A percentile compares a stretch with the other conserved stretches of the same genome.
These are phyloP conservation scores for Tetramorium simillimum DNA, from an alignment of 1,140 invertebrate species.

Conservation along the genomic window DNA sequence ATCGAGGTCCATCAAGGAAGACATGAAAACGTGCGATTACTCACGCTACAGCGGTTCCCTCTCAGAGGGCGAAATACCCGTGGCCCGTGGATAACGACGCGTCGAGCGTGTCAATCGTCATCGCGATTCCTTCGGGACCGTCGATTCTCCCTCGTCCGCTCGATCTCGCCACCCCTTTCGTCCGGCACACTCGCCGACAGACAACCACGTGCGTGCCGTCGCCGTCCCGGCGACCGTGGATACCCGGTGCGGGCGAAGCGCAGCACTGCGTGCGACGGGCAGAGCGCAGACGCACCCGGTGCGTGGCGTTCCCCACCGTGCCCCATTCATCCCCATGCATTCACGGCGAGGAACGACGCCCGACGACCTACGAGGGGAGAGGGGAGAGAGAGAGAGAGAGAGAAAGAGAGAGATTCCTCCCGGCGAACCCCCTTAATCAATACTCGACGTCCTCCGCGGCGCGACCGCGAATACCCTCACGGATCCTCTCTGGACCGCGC, in stretches of 20 bases:
- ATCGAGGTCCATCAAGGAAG: not conserved
- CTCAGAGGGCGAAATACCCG: not conserved
- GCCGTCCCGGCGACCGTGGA: constrained; percentile 30
- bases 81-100: constrained; percentile 10
- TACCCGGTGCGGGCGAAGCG: not conserved
- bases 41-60: constrained; percentile 12
- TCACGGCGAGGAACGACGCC: constrained; percentile 65
- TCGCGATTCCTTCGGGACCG: constrained; percentile 18
- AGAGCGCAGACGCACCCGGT: constrained; percentile 63
- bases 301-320: constrained; percentile 43
- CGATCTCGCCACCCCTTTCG: not conserved
- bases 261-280: constrained; percentile 2
- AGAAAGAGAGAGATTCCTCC: constrained; percentile 62
- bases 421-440: constrained; percentile 74
- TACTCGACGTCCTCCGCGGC: constrained; percentile 71
- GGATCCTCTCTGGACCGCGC: constrained; percentile 65
- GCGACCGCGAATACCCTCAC: constrained; percentile 64
- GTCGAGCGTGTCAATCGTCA: constrained; percentile 14
- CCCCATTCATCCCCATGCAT: constrained; percentile 63
- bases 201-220: constrained; percentile 72
- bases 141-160: not conserved
- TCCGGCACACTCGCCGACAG: constrained; percentile 34
- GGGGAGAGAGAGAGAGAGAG: constrained; percentile 31
- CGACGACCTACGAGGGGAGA: constrained; percentile 21
- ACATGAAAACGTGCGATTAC: constrained; percentile 20